Evolutionary conservation across 2,888 invertebrate species (phyloP).

Genomic region (Philaethria dido): DNA sequence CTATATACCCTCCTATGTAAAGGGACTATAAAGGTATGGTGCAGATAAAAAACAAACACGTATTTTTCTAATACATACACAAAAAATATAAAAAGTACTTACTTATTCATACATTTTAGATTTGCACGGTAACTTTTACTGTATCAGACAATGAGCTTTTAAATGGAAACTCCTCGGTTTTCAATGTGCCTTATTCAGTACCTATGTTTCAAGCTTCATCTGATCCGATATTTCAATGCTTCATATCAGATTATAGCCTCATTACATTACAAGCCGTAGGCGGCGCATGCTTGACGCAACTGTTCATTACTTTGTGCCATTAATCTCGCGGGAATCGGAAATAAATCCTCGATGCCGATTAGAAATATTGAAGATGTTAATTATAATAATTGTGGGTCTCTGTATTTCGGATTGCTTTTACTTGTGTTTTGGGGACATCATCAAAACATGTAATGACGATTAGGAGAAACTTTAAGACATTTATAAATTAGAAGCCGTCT

Average conservation of each 20-base stretch:
- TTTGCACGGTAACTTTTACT: constrained; percentile 16
- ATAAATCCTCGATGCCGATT: constrained; percentile 46
- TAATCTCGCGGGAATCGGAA: constrained; percentile 50
- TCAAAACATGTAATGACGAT: not conserved
- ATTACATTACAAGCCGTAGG: constrained; percentile 66
- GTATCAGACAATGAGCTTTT: constrained; percentile 30
- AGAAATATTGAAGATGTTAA: constrained; percentile 46
- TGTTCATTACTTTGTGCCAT: constrained; percentile 51
- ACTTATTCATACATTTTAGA: not conserved
- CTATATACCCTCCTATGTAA: no score
- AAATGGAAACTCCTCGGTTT: constrained; percentile 21
- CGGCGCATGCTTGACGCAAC: constrained; percentile 61
- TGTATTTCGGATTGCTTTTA: constrained; percentile 29
- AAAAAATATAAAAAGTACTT: constrained; percentile 1
- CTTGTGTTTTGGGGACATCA: constrained; percentile 1
- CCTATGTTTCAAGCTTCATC: constrained; percentile 60
- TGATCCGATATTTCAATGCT: constrained; percentile 60
- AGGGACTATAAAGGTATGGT: no score
- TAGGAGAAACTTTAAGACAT: no score
- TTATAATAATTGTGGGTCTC: constrained; percentile 42
- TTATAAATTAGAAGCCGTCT: not conserved
- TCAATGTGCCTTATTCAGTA: constrained; percentile 51
- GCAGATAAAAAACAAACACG: no score
- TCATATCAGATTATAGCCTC: constrained; percentile 72
- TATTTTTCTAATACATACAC: not conserved